phyloP scores from a whole-genome alignment of 2,888 invertebrate species.

The Dryobota labecula region DNA sequence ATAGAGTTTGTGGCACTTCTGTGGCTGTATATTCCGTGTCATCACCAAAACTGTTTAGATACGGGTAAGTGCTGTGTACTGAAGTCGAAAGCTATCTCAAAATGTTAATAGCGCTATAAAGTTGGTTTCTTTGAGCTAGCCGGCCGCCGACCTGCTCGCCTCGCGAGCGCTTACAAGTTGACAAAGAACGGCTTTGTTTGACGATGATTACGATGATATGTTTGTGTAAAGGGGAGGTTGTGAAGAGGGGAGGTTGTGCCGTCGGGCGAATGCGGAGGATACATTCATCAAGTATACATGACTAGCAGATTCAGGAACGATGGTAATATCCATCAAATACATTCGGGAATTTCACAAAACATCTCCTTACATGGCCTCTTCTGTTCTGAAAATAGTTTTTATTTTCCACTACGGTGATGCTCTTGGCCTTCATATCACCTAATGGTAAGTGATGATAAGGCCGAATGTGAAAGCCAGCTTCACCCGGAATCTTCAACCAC shows the following conservation, averaged over 20 bases:
- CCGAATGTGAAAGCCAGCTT: too few relatives aligned
- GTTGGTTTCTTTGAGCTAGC: slow-evolving; percentile 48
- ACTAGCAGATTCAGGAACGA: slow-evolving; percentile 33
- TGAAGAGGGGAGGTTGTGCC: slow-evolving; percentile 9
- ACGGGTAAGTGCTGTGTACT: slow-evolving; percentile 54
- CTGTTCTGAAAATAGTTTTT: not conserved
- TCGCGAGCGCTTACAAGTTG: not conserved
- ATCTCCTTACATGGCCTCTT: slow-evolving; percentile 4
- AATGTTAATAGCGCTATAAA: slow-evolving; percentile 59
- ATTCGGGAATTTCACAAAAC: slow-evolving; percentile 6
- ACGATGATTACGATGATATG: slow-evolving; percentile 36
- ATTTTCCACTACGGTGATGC: too few relatives aligned
- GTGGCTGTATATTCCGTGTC: not conserved
- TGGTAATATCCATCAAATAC: slow-evolving; percentile 24
- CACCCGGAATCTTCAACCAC: too few relatives aligned
- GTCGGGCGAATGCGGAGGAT: slow-evolving; percentile 6
- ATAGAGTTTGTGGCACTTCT: slow-evolving; percentile 14
- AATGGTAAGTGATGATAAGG: too few relatives aligned
- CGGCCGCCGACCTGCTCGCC: slow-evolving; percentile 10
- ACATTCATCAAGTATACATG: slow-evolving; percentile 38
- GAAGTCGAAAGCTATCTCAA: slow-evolving; percentile 62
- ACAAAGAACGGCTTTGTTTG: slow-evolving; percentile 37
- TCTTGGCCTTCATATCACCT: too few relatives aligned
- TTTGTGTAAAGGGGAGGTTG: slow-evolving; percentile 20
- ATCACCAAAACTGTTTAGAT: slow-evolving; percentile 46